A percentile compares a stretch with the other conserved stretches of the same genome.
These are phyloP conservation scores for Microtus obscurus DNA, from an alignment of 2,797 vertebrate genomes.

Conservation along the genomic window DNA sequence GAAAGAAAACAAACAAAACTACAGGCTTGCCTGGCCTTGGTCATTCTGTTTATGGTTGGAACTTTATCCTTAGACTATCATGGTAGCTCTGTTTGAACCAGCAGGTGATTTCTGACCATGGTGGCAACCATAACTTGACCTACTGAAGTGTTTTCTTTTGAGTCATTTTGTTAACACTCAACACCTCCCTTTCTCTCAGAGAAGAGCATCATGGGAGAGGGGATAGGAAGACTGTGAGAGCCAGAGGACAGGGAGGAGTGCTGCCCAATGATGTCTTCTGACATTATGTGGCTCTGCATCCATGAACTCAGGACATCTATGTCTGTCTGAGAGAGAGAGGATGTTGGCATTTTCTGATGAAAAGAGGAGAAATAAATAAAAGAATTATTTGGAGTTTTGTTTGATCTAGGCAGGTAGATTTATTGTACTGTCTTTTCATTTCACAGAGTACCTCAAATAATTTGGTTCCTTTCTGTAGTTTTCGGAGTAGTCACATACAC, in stretches of 20 bases:
- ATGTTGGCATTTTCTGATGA: not conserved
- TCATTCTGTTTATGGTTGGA: not conserved
- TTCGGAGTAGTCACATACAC: slow-evolving; percentile 35
- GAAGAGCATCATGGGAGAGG: not conserved
- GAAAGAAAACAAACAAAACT: not conserved
- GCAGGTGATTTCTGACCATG: not conserved
- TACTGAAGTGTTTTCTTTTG: not conserved
- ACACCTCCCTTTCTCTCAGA: not conserved
- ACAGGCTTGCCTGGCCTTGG: not conserved
- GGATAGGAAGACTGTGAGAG: not conserved
- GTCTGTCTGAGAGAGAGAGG: not conserved
- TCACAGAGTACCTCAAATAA: not conserved
- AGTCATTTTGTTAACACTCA: not conserved
- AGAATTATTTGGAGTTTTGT: not conserved
- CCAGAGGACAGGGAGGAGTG: not conserved
- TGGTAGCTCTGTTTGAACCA: not conserved
- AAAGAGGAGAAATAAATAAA: not conserved
- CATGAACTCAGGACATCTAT: not conserved
- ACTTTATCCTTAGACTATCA: not conserved
- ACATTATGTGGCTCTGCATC: too few species aligned
- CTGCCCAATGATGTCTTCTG: too few species aligned
- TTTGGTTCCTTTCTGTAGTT: slow-evolving; percentile 41
- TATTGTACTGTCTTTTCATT: not conserved
- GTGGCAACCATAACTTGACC: not conserved
- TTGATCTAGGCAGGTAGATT: not conserved